Percentiles rank a stretch among this genome's conserved stretches.
These are phyloP conservation scores for Drosophila lacertosa DNA, from an alignment of 1,140 invertebrate genomes.

Conservation along the genomic window DNA sequence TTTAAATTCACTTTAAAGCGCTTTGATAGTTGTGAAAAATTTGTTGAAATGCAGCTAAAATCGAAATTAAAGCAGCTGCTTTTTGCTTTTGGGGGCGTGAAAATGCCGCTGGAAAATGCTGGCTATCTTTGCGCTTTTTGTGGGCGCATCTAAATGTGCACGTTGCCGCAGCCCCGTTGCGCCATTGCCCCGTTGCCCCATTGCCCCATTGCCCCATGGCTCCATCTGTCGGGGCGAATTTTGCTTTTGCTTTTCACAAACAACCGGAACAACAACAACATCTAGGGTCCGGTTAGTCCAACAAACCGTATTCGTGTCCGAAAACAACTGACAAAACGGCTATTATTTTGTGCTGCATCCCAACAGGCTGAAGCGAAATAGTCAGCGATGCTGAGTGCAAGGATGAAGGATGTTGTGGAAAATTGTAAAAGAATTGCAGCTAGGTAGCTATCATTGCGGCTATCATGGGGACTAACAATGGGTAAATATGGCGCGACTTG, in stretches of 20 bases:
- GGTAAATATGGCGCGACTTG: not conserved
- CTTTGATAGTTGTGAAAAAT: too few species aligned
- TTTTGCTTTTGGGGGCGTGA: too few species aligned
- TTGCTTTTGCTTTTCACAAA: conserved; percentile 1
- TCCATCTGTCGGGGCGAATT: not conserved
- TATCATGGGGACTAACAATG: conserved; percentile 11
- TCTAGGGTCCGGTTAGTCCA: too few species aligned
- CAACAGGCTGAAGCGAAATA: not conserved
- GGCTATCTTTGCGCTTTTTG: too few species aligned
- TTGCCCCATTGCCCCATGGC: too few species aligned
- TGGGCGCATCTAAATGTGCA: not conserved
- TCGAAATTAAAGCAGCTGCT: too few species aligned
- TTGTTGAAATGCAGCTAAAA: too few species aligned
- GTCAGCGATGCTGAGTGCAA: not conserved
- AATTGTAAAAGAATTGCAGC: not conserved
- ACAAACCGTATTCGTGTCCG: conserved; percentile 20
- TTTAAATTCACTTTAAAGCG: too few species aligned
- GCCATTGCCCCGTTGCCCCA: too few species aligned
- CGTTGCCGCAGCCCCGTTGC: too few species aligned
- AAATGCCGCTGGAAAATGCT: too few species aligned
- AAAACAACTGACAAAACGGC: conserved; percentile 1
- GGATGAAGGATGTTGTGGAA: not conserved
- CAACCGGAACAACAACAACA: too few species aligned
- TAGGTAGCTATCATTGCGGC: conserved; percentile 5
- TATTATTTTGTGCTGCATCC: conserved; percentile 18